Conservation (phyloP, 2,888 invertebrate species). For the Lasioglossum pauxillum region DNA sequence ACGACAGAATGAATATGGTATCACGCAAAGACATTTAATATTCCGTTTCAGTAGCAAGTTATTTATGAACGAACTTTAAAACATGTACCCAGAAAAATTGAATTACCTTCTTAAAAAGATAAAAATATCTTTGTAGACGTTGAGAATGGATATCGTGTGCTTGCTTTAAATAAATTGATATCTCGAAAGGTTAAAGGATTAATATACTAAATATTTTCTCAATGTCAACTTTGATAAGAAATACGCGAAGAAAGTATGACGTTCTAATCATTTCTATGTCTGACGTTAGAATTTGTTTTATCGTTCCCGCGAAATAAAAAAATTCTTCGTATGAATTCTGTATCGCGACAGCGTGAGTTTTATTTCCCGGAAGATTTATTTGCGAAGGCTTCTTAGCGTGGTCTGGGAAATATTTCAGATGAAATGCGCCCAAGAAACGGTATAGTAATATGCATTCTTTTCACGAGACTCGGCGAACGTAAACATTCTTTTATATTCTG, state of each 20-base stretch:
- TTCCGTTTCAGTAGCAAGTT: not conserved
- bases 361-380: constrained; percentile 50
- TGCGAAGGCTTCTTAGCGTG: constrained; percentile 47
- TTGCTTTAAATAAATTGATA: not conserved
- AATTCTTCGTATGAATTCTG: not conserved
- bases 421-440: constrained; percentile 1
- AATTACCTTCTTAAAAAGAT: too few species aligned
- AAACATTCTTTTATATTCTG: constrained; percentile 44
- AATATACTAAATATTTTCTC: not conserved
- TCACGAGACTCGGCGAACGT: constrained; percentile 20
- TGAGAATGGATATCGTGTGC: not conserved
- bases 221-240: not conserved
- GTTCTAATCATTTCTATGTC: not conserved
- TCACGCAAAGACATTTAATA: not conserved
- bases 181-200: not conserved
- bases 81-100: not conserved
- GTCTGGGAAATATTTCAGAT: not conserved
- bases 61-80: too few species aligned
- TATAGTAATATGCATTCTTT: constrained; percentile 25
- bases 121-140: not conserved
- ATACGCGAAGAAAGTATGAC: not conserved
- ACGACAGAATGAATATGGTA: not conserved
- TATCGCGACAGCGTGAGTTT: not conserved
- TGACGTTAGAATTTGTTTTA: not conserved
- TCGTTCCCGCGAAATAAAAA: not conserved